Evolutionary conservation across 2,888 invertebrate species (phyloP).

Genomic region (Hyposoter didymator): DNA sequence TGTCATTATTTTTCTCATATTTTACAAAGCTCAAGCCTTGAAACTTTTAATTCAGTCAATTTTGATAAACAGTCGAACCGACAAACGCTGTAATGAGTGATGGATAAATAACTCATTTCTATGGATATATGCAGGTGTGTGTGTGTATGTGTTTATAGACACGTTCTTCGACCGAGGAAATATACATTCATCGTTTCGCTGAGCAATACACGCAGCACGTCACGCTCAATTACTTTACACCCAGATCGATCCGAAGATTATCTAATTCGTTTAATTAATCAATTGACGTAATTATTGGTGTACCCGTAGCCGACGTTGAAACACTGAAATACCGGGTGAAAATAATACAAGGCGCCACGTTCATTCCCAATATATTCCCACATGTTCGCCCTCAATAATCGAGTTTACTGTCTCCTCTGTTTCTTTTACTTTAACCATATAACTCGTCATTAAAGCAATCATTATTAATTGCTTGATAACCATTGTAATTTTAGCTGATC

Average conservation of each 20-base stretch:
- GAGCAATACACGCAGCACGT: conserved; percentile 50
- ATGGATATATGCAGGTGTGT: conserved; percentile 22
- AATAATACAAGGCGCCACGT: conserved; percentile 66
- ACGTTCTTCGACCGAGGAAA: conserved; percentile 18
- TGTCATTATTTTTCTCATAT: background rate
- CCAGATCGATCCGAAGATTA: conserved; percentile 76
- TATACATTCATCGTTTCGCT: conserved; percentile 49
- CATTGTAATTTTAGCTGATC: conserved; percentile 51
- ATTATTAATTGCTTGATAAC: conserved; percentile 70
- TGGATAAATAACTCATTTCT: conserved; percentile 1
- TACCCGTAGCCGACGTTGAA: conserved; percentile 68
- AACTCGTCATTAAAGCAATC: conserved; percentile 67
- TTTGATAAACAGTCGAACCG: background rate
- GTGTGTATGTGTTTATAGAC: background rate
- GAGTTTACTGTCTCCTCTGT: conserved; percentile 67
- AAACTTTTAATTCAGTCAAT: background rate
- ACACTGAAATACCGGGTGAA: conserved; percentile 51
- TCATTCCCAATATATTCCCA: conserved; percentile 65
- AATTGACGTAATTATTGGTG: conserved; percentile 80
- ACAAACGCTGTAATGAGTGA: conserved; percentile 3
- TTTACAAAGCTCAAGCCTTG: background rate
- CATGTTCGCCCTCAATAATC: conserved; percentile 71
- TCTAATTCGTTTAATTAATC: conserved; percentile 82
- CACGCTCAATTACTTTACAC: conserved; percentile 69
- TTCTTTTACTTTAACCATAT: conserved; percentile 58